Base-by-base conservation (phyloP, 2,888 invertebrate species). In the Saturnia pavonia region DNA sequence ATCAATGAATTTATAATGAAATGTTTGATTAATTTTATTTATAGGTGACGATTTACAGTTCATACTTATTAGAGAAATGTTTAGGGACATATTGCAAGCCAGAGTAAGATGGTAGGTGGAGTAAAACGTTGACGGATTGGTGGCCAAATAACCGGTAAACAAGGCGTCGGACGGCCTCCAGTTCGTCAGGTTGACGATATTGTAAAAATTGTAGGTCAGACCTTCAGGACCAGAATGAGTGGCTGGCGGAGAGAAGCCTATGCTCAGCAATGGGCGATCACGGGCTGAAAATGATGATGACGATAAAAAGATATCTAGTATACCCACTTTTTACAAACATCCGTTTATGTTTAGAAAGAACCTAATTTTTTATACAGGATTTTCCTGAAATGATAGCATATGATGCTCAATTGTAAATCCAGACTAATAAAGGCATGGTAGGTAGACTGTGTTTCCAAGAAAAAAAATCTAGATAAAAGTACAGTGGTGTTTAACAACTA, bases 1-100 rank as follows among this genome's bases (percentile, higher is more conserved):
- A 77, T 75, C 71, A 73, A 71, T 74, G 71, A 74, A 74, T 77
- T 74, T 71, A 68, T 73, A 67, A 72, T 65, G 67, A 60, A 11
- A 60, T 67, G 25, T 7, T 66, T 66, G 54, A 40, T 43, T 43
- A 54, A 54, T n/a, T 70, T 54, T 22, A 54, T 40, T 2, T 40
- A 0, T 22, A 65, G 40, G 9, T 65, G n/a, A 65, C 65, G 40
- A 65, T n/a, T 65, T 19, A 65, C n/a, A 60, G 12, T 60, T 54
- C 11, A 60, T 60, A 60, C 1, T 25, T 63, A 27, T 19, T 48
- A 48, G 16, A 16, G 16, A 19, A 48, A 4, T 11, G 14, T 45
- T 45, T 45, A 16, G 16, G 51, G 51, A 43, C 14, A 34, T 8
- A 9, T 19, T 51, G 19, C 51, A 1, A 19, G 3, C 1, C 51